Evolutionary conservation across 1,140 invertebrate genomes (phyloP), one percentile per base, ranked within the genome.

Genomic region (Zaprionus nigranus): DNA sequence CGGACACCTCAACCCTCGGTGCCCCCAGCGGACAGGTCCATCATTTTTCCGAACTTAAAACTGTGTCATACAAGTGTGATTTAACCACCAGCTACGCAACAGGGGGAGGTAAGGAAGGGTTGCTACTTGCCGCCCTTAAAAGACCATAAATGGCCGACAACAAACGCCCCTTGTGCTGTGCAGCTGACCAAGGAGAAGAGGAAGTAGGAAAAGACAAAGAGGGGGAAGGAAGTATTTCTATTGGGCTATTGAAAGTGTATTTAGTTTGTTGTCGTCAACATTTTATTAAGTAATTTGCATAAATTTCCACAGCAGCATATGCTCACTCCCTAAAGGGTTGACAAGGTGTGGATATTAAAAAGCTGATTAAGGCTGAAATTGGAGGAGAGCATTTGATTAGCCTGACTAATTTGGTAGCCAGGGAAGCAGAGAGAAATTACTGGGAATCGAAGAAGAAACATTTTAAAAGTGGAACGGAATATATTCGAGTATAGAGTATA

Each of bases 261-360:
- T 80, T 61, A 75, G 63, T 79, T 88, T 69, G 85, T 84, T 90
- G 84, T 88, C 64, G 78, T 81, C 84, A 85, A 79, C 85, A 90
- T 90, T 88, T 88, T 85, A 90, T 88, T 81, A 85, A 88, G 85
- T 81, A 90, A 88, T 88, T 88, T 88, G 71, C 84, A 90, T 90
- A 88, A 79, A 81, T 90, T 88, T 76, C 22, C 54, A 67, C 30
- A 61, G 73, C 70, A 70, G 51, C 84, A 88, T 88, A 88, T 88
- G 84, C 78, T 79, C 36, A 5, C 7, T 9, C 11, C 57, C 30
- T 17, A 56, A 65, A 30, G 68, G 54, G 49, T 36, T 61, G 54
- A 72, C 53, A 67, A 80, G 70, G 70, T 73, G 59, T 71, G 59
- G 51, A 30, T 70, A 74, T 73, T 76, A 68, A 64, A 66, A 57